Evolutionary conservation across 1,140 invertebrate species (phyloP).

Genomic region (Caenorhabditis inopinata): DNA sequence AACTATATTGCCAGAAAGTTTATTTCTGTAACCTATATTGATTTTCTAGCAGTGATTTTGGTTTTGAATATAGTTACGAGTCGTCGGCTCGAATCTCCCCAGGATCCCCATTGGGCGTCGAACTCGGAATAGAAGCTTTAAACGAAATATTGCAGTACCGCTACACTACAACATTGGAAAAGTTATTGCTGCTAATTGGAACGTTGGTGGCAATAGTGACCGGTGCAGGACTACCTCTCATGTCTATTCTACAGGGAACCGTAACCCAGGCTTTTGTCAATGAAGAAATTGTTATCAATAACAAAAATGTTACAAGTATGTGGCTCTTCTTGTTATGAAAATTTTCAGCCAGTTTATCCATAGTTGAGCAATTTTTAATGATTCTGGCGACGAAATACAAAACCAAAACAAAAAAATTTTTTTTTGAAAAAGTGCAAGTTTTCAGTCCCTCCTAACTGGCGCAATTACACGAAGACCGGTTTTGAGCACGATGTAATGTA

Average conservation of each 20-base stretch:
- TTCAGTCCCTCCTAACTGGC: neutral
- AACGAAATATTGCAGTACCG: constrained; percentile 51
- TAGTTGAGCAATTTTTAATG: too few relatives aligned
- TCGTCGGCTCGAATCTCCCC: too few relatives aligned
- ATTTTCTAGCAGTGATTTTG: too few relatives aligned
- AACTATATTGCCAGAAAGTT: too few relatives aligned
- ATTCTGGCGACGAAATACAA: too few relatives aligned
- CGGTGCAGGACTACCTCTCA: constrained; percentile 48
- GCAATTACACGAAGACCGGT: constrained; percentile 6
- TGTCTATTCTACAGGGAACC: constrained; percentile 47
- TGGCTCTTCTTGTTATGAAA: neutral
- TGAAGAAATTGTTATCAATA: constrained; percentile 14
- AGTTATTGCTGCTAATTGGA: constrained; percentile 45
- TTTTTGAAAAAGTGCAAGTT: too few relatives aligned
- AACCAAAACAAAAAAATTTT: too few relatives aligned
- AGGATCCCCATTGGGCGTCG: too few relatives aligned
- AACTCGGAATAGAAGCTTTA: neutral
- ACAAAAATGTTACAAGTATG: neutral
- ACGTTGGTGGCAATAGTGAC: constrained; percentile 34
- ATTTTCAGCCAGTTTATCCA: too few relatives aligned
- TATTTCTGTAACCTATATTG: too few relatives aligned
- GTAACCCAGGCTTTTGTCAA: constrained; percentile 64
- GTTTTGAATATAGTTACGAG: too few relatives aligned
- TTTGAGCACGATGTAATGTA: constrained; percentile 43
- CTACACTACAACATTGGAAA: constrained; percentile 47